phyloP scores from a whole-genome alignment of 92 coral and sea anemone genomes.

The Porites divaricata region DNA sequence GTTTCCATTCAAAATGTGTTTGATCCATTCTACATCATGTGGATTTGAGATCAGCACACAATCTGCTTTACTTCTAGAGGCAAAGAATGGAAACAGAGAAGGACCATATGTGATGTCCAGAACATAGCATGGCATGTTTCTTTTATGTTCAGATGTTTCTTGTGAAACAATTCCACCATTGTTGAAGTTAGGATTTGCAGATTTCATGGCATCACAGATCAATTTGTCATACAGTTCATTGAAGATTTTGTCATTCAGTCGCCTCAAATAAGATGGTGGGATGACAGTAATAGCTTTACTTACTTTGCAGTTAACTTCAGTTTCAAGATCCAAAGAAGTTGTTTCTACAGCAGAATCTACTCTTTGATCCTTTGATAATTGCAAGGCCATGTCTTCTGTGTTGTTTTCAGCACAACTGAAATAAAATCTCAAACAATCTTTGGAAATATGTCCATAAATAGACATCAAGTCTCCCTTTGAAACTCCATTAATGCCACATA shows the following conservation, averaged over 20 bases:
- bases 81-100: slow-evolving; percentile 63
- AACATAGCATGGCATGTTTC: slow-evolving; percentile 40
- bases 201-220: slow-evolving; percentile 50
- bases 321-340: neutral
- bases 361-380: neutral
- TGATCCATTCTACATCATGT: slow-evolving; percentile 39
- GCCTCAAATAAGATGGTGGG: slow-evolving; percentile 79
- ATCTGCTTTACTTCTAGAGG: slow-evolving; percentile 59
- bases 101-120: slow-evolving; percentile 73
- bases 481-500: neutral
- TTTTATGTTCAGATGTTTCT: neutral
- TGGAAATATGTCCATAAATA: slow-evolving; percentile 44
- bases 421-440: slow-evolving; percentile 65
- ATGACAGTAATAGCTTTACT: slow-evolving; percentile 24
- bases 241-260: slow-evolving; percentile 74
- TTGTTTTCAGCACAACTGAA: slow-evolving; percentile 35
- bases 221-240: slow-evolving; percentile 53
- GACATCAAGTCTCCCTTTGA: slow-evolving; percentile 60
- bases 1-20: slow-evolving; percentile 46
- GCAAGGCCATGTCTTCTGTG: neutral
- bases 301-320: neutral
- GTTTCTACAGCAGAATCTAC: neutral
- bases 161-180: neutral
- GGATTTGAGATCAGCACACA: slow-evolving; percentile 63
- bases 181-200: neutral